A percentile compares a stretch with the other conserved stretches of the same genome.
phyloP scores from a whole-genome alignment of 2,797 vertebrate species.

The Salmo trutta region DNA sequence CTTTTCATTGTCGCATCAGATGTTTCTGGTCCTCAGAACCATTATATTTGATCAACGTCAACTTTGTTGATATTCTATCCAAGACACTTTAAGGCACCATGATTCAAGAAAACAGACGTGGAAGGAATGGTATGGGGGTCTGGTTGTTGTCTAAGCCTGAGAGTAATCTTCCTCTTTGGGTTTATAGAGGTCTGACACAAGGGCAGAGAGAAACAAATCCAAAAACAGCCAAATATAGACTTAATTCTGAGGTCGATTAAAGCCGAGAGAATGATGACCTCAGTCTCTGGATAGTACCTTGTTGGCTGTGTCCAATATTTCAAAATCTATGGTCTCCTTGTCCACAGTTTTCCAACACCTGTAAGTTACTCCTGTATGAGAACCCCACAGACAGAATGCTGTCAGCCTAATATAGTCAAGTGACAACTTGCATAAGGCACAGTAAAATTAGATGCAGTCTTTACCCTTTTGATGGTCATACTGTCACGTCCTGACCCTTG shows the following conservation, averaged over 20 bases:
- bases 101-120: constrained; percentile 25
- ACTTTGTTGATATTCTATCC: neutral
- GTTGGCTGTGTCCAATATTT: constrained; percentile 73
- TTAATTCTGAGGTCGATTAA: neutral
- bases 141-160: constrained; percentile 31
- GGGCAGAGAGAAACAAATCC: neutral
- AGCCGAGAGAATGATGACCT: neutral
- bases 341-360: constrained; percentile 70
- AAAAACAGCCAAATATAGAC: neutral
- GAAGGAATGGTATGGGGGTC: constrained; percentile 33
- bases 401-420: constrained; percentile 9
- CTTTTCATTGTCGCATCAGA: constrained; percentile 1
- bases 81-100: constrained; percentile 10
- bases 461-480: constrained; percentile 78
- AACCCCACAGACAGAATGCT: constrained; percentile 8
- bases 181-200: neutral
- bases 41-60: constrained; percentile 12
- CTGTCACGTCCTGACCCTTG: too few relatives aligned
- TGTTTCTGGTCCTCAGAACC: constrained; percentile 2
- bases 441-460: constrained; percentile 4
- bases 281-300: constrained; percentile 57
- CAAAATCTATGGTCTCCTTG: constrained; percentile 72
- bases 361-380: constrained; percentile 73
- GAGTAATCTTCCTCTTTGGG: constrained; percentile 6
- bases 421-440: constrained; percentile 2